Evolutionary conservation across 2,888 invertebrate genomes (phyloP).

Genomic region (Cryptocheilus praepositus): DNA sequence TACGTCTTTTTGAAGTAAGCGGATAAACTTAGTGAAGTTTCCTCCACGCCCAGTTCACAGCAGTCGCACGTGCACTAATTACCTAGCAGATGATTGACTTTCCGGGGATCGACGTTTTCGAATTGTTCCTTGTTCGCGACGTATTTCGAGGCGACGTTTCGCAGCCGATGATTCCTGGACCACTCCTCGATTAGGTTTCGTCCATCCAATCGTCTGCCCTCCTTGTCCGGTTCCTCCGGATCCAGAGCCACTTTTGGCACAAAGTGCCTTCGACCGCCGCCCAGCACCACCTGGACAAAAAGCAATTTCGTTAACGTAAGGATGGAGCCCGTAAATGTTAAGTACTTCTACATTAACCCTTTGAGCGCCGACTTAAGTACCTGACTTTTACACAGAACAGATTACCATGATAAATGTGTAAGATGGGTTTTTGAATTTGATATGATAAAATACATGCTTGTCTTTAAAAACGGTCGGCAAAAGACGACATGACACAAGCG

Average conservation of each 20-base stretch:
- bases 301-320: not conserved
- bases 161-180: conserved; percentile 84
- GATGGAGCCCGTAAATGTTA: too few relatives aligned
- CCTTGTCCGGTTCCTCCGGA: conserved; percentile 82
- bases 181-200: conserved; percentile 88
- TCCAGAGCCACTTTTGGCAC: conserved; percentile 83
- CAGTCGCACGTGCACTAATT: conserved; percentile 59
- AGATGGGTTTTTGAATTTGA: too few relatives aligned
- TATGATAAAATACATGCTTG: too few relatives aligned
- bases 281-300: conserved; percentile 82
- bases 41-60: too few relatives aligned
- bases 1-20: too few relatives aligned
- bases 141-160: conserved; percentile 82
- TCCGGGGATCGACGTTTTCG: conserved; percentile 81
- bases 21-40: too few relatives aligned
- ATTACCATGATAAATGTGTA: too few relatives aligned
- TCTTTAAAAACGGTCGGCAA: too few relatives aligned
- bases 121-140: conserved; percentile 85
- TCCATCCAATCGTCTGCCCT: conserved; percentile 85
- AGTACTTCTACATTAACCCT: too few relatives aligned
- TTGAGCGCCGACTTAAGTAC: too few relatives aligned
- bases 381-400: too few relatives aligned
- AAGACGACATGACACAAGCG: too few relatives aligned
- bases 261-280: conserved; percentile 86
- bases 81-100: conserved; percentile 86